phyloP scores from a whole-genome alignment of 1,140 invertebrate genomes.

The Sminthurinus signatus region DNA sequence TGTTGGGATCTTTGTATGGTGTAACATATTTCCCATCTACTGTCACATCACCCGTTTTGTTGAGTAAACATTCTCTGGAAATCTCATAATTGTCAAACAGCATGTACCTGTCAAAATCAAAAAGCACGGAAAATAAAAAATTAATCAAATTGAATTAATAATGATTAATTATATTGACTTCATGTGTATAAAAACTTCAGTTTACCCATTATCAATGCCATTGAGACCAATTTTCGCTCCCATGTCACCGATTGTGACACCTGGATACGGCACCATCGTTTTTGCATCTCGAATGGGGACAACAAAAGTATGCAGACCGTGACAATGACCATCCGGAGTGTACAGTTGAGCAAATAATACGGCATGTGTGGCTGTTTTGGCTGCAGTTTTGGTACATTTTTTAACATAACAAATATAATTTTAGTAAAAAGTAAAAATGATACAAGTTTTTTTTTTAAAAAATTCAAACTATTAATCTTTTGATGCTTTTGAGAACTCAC shows the following conservation, averaged over 20 bases:
- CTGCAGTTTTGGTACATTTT: too few relatives aligned
- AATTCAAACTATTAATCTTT: too few relatives aligned
- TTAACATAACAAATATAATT: too few relatives aligned
- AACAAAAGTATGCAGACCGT: slow-evolving; percentile 80
- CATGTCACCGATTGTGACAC: slow-evolving; percentile 63
- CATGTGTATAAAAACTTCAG: too few relatives aligned
- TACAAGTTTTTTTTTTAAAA: too few relatives aligned
- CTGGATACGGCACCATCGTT: slow-evolving; percentile 65
- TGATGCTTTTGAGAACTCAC: too few relatives aligned
- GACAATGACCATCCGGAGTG: slow-evolving; percentile 64
- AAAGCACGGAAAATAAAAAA: not conserved
- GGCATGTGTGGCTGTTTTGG: slow-evolving; percentile 54
- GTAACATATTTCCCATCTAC: slow-evolving; percentile 52
- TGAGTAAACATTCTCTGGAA: slow-evolving; percentile 51
- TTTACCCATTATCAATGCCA: slow-evolving; percentile 72
- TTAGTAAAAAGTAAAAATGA: too few relatives aligned
- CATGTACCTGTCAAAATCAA: slow-evolving; percentile 48
- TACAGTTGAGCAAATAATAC: slow-evolving; percentile 56
- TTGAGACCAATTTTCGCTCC: slow-evolving; percentile 82
- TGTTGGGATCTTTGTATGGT: slow-evolving; percentile 47
- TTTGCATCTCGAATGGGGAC: slow-evolving; percentile 70
- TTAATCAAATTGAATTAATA: not conserved
- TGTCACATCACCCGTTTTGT: slow-evolving; percentile 55
- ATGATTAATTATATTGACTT: not conserved
- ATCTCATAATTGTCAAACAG: slow-evolving; percentile 53